Evolutionary conservation across 1,140 invertebrate genomes (phyloP).

Genomic region (Bombus vancouverensis): DNA sequence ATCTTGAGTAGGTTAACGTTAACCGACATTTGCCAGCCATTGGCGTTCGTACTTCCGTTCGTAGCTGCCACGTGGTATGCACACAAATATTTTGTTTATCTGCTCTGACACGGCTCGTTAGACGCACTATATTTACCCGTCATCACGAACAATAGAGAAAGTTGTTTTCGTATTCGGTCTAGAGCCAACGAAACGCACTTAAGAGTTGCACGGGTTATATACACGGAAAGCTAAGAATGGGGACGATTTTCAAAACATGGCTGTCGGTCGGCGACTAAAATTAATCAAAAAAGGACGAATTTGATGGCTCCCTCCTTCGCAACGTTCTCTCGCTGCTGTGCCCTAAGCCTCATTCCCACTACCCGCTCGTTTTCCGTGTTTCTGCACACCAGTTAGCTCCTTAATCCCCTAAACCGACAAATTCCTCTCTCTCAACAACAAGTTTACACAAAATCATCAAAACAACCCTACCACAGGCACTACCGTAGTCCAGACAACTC

Average conservation of each 20-base stretch:
- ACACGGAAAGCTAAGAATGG: constrained; percentile 68
- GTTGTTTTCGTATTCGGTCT: constrained; percentile 8
- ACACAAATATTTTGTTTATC: neutral
- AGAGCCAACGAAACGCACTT: neutral
- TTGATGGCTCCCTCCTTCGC: constrained; percentile 50
- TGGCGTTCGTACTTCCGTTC: neutral
- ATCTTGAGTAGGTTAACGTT: neutral
- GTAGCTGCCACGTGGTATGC: neutral
- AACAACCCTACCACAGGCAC: constrained; percentile 39
- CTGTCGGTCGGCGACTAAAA: constrained; percentile 68
- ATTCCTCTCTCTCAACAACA: constrained; percentile 51
- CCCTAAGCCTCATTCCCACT: constrained; percentile 3
- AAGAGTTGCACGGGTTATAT: constrained; percentile 31
- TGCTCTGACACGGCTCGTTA: neutral
- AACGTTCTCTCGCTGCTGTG: constrained; percentile 16
- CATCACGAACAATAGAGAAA: neutral
- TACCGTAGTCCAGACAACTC: neutral
- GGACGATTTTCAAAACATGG: constrained; percentile 68
- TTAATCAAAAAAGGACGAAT: constrained; percentile 69
- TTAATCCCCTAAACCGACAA: constrained; percentile 16
- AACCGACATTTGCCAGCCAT: neutral
- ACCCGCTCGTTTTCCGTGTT: constrained; percentile 13
- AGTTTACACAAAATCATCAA: constrained; percentile 61
- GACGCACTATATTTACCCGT: neutral
- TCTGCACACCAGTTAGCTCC: constrained; percentile 6